Evolutionary conservation across 2,113 vertebrate genomes (phyloP).

Genomic region (Rhombomys opimus): DNA sequence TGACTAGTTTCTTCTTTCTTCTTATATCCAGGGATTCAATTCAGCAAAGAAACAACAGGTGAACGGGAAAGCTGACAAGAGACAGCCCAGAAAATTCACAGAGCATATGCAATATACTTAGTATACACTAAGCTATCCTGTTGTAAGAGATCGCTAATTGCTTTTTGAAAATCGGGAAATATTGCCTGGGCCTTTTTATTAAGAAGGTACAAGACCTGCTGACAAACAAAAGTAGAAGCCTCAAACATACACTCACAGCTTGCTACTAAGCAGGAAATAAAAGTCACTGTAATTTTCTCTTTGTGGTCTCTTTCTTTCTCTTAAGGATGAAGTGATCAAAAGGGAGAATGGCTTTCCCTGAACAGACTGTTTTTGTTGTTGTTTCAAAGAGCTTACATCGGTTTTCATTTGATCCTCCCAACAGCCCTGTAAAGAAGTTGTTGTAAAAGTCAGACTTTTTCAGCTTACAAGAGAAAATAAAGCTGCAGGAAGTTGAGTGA

Average conservation of each 20-base stretch:
- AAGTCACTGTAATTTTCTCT: background rate
- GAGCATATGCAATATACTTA: background rate
- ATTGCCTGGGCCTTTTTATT: background rate
- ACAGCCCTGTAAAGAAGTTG: background rate
- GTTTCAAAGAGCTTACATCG: background rate
- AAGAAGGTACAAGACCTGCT: background rate
- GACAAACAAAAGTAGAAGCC: background rate
- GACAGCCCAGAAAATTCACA: background rate
- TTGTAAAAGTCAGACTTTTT: conserved; percentile 6
- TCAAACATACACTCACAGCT: background rate
- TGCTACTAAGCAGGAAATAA: background rate
- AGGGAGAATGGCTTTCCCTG: background rate
- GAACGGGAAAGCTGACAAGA: background rate
- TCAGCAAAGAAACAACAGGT: background rate
- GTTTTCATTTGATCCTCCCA: background rate
- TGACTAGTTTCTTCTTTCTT: background rate
- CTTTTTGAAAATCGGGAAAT: background rate
- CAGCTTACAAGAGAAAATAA: conserved; percentile 21
- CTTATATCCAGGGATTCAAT: background rate
- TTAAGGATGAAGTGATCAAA: background rate
- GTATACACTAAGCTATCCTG: background rate
- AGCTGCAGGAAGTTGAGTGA: conserved; percentile 29
- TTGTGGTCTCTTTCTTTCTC: background rate
- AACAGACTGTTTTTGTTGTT: background rate
- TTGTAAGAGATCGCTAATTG: background rate